Conservation (phyloP, 2,797 vertebrate species). For the Eulemur coronatus region DNA sequence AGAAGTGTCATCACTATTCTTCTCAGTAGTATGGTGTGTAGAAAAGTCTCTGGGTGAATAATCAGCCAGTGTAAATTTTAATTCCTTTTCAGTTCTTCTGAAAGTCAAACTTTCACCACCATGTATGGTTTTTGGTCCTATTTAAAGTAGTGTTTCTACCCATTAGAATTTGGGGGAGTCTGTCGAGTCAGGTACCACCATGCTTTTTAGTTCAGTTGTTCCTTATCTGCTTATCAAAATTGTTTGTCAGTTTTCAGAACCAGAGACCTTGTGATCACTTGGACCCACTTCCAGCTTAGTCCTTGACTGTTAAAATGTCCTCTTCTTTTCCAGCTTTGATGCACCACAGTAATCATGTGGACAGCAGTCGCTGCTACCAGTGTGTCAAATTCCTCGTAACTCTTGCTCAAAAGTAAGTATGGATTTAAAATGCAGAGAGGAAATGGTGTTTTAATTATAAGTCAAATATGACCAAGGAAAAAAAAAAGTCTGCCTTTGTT, state of each 20-base stretch:
- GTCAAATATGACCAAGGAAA: neutral
- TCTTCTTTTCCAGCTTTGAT: slow-evolving; percentile 91
- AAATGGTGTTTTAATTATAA: neutral
- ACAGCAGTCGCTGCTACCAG: slow-evolving; percentile 99
- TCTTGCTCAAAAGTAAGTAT: slow-evolving; percentile 97
- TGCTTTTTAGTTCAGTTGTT: neutral
- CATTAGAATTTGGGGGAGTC: neutral
- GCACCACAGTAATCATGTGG: slow-evolving; percentile 98
- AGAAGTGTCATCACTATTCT: neutral
- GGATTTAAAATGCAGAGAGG: neutral
- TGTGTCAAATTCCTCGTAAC: slow-evolving; percentile 99
- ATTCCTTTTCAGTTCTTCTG: neutral
- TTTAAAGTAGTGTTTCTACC: neutral
- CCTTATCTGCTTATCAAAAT: neutral
- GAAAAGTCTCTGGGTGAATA: neutral
- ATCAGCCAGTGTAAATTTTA: neutral
- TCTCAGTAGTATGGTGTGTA: neutral
- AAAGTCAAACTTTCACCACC: neutral
- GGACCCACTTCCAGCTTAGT: neutral
- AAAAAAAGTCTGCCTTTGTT: neutral
- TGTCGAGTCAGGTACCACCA: neutral
- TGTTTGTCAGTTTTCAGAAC: neutral
- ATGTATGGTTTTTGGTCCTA: neutral
- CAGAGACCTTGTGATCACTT: neutral
- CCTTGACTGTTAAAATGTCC: neutral